phyloP scores from a whole-genome alignment of 2,113 vertebrate genomes.

The Octodon degus region DNA sequence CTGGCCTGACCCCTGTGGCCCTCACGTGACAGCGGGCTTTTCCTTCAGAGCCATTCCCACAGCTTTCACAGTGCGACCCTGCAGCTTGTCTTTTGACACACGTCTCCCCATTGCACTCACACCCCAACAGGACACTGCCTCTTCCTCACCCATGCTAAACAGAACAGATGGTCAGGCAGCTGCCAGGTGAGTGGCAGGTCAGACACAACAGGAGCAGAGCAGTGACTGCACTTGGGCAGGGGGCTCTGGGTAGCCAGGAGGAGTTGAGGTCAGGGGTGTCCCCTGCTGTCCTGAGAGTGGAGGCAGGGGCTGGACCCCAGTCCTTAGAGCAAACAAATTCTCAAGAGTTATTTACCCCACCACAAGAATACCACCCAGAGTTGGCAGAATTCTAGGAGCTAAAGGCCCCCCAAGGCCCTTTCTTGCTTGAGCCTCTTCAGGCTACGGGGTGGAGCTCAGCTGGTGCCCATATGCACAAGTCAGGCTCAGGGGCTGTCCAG shows the following conservation, averaged over 20 bases:
- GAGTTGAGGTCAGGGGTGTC: not conserved
- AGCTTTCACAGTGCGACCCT: not conserved
- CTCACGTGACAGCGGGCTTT: fast-evolving
- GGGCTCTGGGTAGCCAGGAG: fast-evolving
- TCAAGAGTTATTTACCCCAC: not conserved
- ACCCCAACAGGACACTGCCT: too few relatives aligned
- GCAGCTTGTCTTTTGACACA: fast-evolving
- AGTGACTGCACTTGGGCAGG: not conserved
- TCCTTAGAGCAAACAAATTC: not conserved
- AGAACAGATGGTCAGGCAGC: fast-evolving
- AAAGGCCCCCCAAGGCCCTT: not conserved
- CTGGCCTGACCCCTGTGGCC: too few relatives aligned
- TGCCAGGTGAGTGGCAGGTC: too few relatives aligned
- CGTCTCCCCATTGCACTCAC: not conserved
- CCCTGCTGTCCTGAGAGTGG: not conserved
- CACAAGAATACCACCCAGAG: not conserved
- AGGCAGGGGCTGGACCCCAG: not conserved
- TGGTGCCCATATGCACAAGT: not conserved
- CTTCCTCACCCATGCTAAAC: too few relatives aligned
- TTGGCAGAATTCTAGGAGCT: too few relatives aligned
- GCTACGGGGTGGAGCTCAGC: not conserved
- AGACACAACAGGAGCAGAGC: too few relatives aligned
- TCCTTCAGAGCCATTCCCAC: not conserved
- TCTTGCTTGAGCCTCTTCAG: not conserved
- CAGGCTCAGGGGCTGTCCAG: not conserved